Evolutionary conservation across 2,113 vertebrate genomes (phyloP).

Genomic region (Ceuthmochares aereus): DNA sequence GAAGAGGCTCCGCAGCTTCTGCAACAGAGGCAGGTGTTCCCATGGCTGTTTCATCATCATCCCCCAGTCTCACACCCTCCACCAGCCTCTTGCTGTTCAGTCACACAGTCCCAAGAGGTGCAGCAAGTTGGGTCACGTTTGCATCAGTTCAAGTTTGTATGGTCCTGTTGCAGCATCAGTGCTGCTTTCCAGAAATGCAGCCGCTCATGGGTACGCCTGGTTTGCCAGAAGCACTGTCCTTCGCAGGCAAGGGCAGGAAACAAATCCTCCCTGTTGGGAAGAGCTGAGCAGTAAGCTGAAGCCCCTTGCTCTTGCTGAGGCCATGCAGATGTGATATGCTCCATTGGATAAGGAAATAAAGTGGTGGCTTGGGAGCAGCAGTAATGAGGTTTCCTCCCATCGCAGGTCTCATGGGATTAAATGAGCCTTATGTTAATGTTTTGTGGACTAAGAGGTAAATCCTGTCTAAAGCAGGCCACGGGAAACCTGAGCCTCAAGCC

Average conservation of each 20-base stretch:
- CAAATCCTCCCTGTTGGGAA: background rate
- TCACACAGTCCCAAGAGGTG: background rate
- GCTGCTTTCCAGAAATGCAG: background rate
- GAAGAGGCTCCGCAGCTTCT: background rate
- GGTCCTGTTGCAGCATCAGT: fast-evolving
- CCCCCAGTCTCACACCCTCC: background rate
- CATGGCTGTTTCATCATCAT: background rate
- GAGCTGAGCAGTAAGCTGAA: slow-evolving; percentile 15
- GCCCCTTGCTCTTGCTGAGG: background rate
- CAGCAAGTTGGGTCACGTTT: background rate
- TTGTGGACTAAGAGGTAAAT: background rate
- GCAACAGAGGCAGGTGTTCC: background rate
- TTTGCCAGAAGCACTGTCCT: background rate
- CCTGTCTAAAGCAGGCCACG: background rate
- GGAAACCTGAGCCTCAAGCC: background rate
- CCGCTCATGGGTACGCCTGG: fast-evolving
- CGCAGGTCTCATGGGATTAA: slow-evolving; percentile 3
- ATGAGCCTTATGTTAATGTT: slow-evolving; percentile 17
- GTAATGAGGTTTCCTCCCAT: background rate
- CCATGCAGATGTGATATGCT: background rate
- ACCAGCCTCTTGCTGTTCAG: background rate
- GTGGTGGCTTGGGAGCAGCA: slow-evolving; percentile 4
- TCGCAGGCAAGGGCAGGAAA: background rate
- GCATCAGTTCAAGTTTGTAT: background rate
- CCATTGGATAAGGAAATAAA: slow-evolving; percentile 25